Conservation (phyloP, 92 coral and sea anemone species). For the Palythoa grandiflora region DNA sequence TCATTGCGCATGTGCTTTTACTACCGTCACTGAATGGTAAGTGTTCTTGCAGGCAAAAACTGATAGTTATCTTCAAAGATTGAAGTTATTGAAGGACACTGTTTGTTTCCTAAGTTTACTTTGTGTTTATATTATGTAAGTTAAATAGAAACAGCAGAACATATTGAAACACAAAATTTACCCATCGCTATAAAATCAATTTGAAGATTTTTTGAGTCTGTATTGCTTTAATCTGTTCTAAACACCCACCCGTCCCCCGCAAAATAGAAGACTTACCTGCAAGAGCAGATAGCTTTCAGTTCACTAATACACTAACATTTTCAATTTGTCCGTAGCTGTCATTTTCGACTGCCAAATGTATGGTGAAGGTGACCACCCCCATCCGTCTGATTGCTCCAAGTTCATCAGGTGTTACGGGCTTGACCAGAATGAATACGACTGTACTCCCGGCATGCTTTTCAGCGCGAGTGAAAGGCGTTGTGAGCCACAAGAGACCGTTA, state of each 20-base stretch:
- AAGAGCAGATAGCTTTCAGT: not conserved
- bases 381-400: conserved; percentile 34
- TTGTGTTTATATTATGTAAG: too few relatives aligned
- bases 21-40: conserved; percentile 28
- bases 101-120: too few relatives aligned
- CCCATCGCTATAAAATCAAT: too few relatives aligned
- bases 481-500: not conserved
- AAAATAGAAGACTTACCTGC: too few relatives aligned
- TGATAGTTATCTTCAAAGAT: too few relatives aligned
- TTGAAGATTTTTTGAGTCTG: too few relatives aligned
- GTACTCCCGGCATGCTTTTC: conserved; percentile 3
- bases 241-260: too few relatives aligned
- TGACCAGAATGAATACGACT: conserved; percentile 3
- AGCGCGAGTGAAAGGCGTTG: not conserved
- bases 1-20: conserved; percentile 11
- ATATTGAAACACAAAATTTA: too few relatives aligned
- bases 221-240: too few relatives aligned
- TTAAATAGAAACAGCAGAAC: too few relatives aligned
- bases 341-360: conserved; percentile 8
- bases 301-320: not conserved
- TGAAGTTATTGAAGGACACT: too few relatives aligned
- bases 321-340: not conserved
- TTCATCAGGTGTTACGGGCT: conserved; percentile 11
- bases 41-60: not conserved
- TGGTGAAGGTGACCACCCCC: conserved; percentile 20